A percentile compares a stretch with the other conserved stretches of the same genome.
phyloP scores from a whole-genome alignment of 2,888 invertebrate species.

The Stenolophus ochropezus region DNA sequence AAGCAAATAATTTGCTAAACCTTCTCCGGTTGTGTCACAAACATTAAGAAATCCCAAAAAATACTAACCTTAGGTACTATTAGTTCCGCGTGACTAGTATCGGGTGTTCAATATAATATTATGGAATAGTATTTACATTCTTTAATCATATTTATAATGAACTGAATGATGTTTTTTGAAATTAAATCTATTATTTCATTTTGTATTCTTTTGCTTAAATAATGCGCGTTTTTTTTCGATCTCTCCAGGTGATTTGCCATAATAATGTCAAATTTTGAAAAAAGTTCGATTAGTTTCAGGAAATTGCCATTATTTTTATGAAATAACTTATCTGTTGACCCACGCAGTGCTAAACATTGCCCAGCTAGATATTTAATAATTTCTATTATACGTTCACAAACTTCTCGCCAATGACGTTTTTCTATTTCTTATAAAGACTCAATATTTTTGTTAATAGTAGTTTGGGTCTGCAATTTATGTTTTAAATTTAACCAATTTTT shows the following conservation, averaged over 20 bases:
- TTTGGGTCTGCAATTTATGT: slow-evolving; percentile 34
- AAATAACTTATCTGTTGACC: slow-evolving; percentile 28
- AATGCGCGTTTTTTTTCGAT: slow-evolving; percentile 7
- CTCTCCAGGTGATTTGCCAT: slow-evolving; percentile 43
- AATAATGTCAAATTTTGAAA: slow-evolving; percentile 38
- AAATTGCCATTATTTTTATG: slow-evolving; percentile 56
- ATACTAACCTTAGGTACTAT: neutral
- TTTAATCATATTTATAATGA: slow-evolving; percentile 28
- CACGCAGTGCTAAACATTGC: slow-evolving; percentile 52
- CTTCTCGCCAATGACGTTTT: slow-evolving; percentile 36
- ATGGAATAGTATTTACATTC: neutral
- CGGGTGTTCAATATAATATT: slow-evolving; percentile 12
- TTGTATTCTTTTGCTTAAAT: slow-evolving; percentile 32
- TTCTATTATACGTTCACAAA: slow-evolving; percentile 34
- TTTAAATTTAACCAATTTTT: slow-evolving; percentile 20
- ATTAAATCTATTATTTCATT: slow-evolving; percentile 53
- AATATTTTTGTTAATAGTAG: slow-evolving; percentile 34
- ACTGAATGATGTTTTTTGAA: slow-evolving; percentile 26
- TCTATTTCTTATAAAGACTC: slow-evolving; percentile 35
- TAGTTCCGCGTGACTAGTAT: slow-evolving; percentile 13
- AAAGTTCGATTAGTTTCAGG: slow-evolving; percentile 48
- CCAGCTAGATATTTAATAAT: slow-evolving; percentile 44
- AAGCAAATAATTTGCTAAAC: slow-evolving; percentile 30
- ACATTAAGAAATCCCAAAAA: slow-evolving; percentile 16
- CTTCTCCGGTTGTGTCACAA: slow-evolving; percentile 43